Base-by-base conservation (phyloP, 2,113 vertebrate species). In the Siniperca knerii region DNA sequence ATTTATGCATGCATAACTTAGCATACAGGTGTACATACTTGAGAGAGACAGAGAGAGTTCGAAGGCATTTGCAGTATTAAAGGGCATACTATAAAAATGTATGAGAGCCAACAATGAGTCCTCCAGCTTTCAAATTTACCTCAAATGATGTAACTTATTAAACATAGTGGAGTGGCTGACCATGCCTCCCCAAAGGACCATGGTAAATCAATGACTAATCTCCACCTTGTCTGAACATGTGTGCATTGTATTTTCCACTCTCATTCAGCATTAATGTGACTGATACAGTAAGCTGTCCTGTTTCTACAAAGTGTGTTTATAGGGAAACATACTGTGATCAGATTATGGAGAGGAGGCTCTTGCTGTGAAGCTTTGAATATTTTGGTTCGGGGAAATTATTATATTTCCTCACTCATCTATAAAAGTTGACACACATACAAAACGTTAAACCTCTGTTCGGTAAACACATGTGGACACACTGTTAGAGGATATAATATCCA, bases 381-480 rank as follows among this genome's bases (percentile, higher is more conserved):
- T 67, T 71, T 33, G 21, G 2, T 64, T 74, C 23, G 3, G 66
- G 33, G 37, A 58, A 65, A 62, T 57, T 0, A 61, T 60, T 1
- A 61, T 50, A 77, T 69, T 33, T 65, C 21, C 25, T 58, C 35
- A 65, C 13, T 50, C 13, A 15, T 60, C 48, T 79, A n/a, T 55
- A 15, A 48, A 92, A 29, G 64, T 67, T 71, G 77, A 88, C 15
- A 44, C 75, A 46, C 4, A 46, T 16, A 50, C 23, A 75, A 75
- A 79, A 65, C 18, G 79, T 42, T 69, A 89, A 93, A 84, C 81
- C 82, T 50, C 79, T 83, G 68, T 55, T 87, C 65, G 8, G 79
- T 90, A 90, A 94, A 90, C 83, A 93, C 89, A 89, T 52, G 75
- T 77, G 80, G 86, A 76, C 69, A 73, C 48, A 57, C 57, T 75